A percentile compares a stretch with the other conserved stretches of the same genome.
These are phyloP conservation scores for Carterocephalus palaemon DNA, from an alignment of 2,888 invertebrate genomes.

Conservation along the genomic window DNA sequence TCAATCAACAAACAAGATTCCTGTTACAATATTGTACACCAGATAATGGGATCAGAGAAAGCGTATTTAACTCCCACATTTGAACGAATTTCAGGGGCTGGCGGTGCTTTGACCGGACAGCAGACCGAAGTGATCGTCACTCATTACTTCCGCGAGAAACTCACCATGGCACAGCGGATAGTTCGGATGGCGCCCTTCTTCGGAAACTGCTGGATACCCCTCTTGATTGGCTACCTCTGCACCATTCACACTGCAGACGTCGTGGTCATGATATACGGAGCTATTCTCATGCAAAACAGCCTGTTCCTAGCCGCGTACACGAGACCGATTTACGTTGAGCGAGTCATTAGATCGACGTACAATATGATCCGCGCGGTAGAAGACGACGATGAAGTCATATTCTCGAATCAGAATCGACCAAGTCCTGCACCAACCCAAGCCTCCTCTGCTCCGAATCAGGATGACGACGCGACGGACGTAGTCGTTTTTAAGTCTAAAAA, in stretches of 20 bases:
- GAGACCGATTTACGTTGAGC: constrained; percentile 76
- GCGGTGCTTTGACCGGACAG: constrained; percentile 76
- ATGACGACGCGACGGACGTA: constrained; percentile 62
- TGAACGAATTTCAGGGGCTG: constrained; percentile 76
- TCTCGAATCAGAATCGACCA: constrained; percentile 57
- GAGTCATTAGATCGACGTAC: constrained; percentile 64
- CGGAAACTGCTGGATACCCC: constrained; percentile 75
- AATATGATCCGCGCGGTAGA: constrained; percentile 68
- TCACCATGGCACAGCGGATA: constrained; percentile 70
- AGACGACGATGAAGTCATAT: constrained; percentile 79
- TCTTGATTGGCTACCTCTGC: constrained; percentile 72
- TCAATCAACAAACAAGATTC: too few species aligned
- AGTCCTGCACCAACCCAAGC: constrained; percentile 28
- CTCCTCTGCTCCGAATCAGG: constrained; percentile 39
- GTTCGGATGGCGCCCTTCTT: constrained; percentile 73
- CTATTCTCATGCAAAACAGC: constrained; percentile 78
- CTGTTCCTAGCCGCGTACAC: constrained; percentile 73
- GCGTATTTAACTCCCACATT: too few species aligned
- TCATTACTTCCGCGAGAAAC: constrained; percentile 79
- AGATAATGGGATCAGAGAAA: too few species aligned
- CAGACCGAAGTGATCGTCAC: constrained; percentile 79
- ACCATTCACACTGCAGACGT: constrained; percentile 57
- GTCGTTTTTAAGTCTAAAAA: constrained; percentile 63
- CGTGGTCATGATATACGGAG: constrained; percentile 78
- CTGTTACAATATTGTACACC: too few species aligned